A percentile compares a stretch with the other conserved stretches of the same genome.
Evolutionary conservation across 2,797 vertebrate species (phyloP).

Genomic region (Nyctalus aviator): DNA sequence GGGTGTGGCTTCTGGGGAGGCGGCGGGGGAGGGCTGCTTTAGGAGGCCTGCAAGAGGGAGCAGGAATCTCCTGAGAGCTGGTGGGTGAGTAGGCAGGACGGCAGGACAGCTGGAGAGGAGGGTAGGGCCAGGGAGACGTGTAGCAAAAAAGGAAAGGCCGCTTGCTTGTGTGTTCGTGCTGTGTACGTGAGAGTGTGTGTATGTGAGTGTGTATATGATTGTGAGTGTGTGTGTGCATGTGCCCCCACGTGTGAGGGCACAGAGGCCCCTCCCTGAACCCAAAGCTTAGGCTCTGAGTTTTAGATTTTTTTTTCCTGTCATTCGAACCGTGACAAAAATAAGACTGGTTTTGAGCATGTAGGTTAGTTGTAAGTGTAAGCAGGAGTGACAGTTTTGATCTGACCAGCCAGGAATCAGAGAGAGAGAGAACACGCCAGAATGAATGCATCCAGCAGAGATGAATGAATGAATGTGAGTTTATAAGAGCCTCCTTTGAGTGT

Average conservation of each 20-base stretch:
- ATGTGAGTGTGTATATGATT: neutral
- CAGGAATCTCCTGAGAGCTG: neutral
- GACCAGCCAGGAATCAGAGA: neutral
- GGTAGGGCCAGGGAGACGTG: neutral
- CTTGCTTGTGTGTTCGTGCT: neutral
- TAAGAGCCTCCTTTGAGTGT: neutral
- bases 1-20: neutral
- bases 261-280: neutral
- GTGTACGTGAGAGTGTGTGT: neutral
- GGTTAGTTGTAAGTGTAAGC: neutral
- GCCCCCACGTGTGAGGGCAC: neutral
- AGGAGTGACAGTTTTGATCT: neutral
- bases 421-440: neutral
- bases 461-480: neutral
- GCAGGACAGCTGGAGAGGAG: neutral
- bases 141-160: neutral
- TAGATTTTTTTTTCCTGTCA: neutral
- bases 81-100: neutral
- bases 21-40: constrained; percentile 21
- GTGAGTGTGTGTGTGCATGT: neutral
- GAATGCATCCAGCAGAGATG: neutral
- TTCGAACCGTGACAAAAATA: constrained; percentile 15
- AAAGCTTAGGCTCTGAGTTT: neutral
- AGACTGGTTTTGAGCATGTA: neutral
- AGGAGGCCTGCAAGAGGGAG: neutral